Base-by-base conservation (phyloP, 2,113 vertebrate species). In the Embiotoca jacksoni region DNA sequence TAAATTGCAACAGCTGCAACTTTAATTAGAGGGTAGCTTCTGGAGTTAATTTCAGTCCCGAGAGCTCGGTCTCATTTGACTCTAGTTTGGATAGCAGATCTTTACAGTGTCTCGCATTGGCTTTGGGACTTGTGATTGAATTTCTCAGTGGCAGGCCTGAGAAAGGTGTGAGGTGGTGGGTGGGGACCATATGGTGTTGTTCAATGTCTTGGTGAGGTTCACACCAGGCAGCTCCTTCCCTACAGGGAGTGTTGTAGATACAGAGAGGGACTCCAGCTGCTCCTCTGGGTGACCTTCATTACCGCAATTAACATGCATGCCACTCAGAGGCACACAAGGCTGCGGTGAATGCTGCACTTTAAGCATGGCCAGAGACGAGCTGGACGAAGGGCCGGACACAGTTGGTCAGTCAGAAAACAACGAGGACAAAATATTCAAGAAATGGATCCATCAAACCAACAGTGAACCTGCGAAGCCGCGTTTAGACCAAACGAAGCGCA, bases 251-350 rank as follows among this genome's bases (percentile, higher is more conserved):
- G 89, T 93, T 90, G 90, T 78, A 84, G 78, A 81, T 54, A 91
- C 87, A 92, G 75, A 87, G 67, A 73, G 41, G 44, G 75, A 80
- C 79, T 92, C 93, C 93, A 91, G 91, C 93, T 90, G 93, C 81
- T 92, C 77, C 79, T 75, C 72, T 62, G 73, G 87, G 86, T 93
- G 92, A 94, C 93, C 91, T 94, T 95, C 91, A 90, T 95, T 93
- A 94, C 39, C 74, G 79, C 84, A 93, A 94, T 95, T 93, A 94
- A 82, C 64, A 92, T 77, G 88, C 59, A 74, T 73, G 92, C 88
- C 93, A 93, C 52, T 93, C 92, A 92, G 13, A 78, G 69, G 33
- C 71, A 75, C 39, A 72, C 54, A 9, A 33, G n/a, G 59, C 70
- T 80, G 59, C 52, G 52, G 59, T 64, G 33, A 56, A 81, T 39